Evolutionary conservation across 2,113 vertebrate species (phyloP).

Genomic region (Scartelaos histophorus): DNA sequence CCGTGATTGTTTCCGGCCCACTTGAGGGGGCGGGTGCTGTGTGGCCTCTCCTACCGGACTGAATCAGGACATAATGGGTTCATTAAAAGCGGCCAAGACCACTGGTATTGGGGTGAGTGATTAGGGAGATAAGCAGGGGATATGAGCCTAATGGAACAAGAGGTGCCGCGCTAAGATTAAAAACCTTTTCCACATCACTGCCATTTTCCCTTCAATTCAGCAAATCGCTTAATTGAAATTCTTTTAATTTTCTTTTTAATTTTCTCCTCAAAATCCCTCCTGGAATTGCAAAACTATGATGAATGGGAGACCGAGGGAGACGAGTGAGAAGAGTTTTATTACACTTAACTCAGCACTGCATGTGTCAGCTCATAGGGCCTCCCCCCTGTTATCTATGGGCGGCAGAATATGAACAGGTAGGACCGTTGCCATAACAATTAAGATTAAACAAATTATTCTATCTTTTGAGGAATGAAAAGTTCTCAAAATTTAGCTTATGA

Average conservation of each 20-base stretch:
- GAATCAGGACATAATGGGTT: conserved; percentile 74
- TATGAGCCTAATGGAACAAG: conserved; percentile 72
- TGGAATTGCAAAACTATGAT: conserved; percentile 56
- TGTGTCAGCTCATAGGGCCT: conserved; percentile 24
- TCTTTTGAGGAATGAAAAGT: too few species aligned
- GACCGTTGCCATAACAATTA: too few species aligned
- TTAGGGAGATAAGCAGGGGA: conserved; percentile 75
- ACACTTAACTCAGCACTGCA: conserved; percentile 34
- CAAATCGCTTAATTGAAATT: conserved; percentile 76
- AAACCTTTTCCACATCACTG: conserved; percentile 75
- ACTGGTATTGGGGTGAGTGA: conserved; percentile 70
- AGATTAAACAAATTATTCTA: too few species aligned
- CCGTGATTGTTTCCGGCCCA: conserved; percentile 69
- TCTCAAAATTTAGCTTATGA: too few species aligned
- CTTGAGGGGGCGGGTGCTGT: conserved; percentile 42
- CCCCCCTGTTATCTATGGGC: conserved; percentile 20
- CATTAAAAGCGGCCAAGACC: conserved; percentile 73
- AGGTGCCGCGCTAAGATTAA: conserved; percentile 75
- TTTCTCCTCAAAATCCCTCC: conserved; percentile 62
- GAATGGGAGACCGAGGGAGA: conserved; percentile 52
- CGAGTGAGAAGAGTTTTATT: conserved; percentile 38
- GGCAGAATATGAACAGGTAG: not conserved
- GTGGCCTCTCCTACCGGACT: conserved; percentile 63
- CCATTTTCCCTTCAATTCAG: conserved; percentile 68
- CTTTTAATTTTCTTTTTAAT: conserved; percentile 76